A percentile compares a stretch with the other conserved stretches of the same genome.
Conservation (phyloP, 2,113 vertebrate species). For the Oncorhynchus clarkii region DNA sequence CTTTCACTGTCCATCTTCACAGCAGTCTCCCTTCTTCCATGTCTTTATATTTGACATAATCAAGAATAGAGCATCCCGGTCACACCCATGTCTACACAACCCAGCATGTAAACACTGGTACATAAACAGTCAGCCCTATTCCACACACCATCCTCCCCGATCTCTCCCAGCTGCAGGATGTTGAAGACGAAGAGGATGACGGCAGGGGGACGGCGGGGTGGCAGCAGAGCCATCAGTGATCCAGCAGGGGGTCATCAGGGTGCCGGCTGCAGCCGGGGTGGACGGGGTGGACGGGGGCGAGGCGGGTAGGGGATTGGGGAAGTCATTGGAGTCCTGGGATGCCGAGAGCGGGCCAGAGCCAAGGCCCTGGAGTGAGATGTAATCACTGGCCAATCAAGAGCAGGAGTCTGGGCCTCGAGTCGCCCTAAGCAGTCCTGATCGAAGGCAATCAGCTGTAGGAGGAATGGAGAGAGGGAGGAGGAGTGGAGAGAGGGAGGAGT, state of each 20-base stretch:
- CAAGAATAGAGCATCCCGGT: not conserved
- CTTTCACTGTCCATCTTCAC: not conserved
- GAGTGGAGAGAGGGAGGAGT: conserved; percentile 18
- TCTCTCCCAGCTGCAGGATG: not conserved
- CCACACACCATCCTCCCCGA: conserved; percentile 11
- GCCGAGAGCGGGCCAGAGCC: not conserved
- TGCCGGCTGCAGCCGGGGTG: not conserved
- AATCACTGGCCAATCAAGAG: conserved; percentile 45
- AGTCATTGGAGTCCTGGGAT: conserved; percentile 41
- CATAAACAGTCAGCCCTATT: conserved; percentile 55
- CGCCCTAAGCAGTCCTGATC: conserved; percentile 47
- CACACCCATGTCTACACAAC: conserved; percentile 41
- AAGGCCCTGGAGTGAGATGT: conserved; percentile 26
- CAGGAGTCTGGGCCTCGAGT: not conserved
- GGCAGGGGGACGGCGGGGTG: conserved; percentile 34
- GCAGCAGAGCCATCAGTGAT: conserved; percentile 12
- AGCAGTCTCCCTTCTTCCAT: not conserved
- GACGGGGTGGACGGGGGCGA: not conserved
- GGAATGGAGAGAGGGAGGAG: conserved; percentile 15
- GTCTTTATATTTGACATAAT: not conserved
- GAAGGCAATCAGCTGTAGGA: conserved; percentile 62
- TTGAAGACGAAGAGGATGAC: not conserved
- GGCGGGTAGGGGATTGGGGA: conserved; percentile 11
- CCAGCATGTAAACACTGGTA: conserved; percentile 15
- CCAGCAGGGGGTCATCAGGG: conserved; percentile 56